Percentiles rank a stretch among this genome's conserved stretches.
phyloP scores from a whole-genome alignment of 2,797 vertebrate genomes.

The Crocodylus rhombifer region DNA sequence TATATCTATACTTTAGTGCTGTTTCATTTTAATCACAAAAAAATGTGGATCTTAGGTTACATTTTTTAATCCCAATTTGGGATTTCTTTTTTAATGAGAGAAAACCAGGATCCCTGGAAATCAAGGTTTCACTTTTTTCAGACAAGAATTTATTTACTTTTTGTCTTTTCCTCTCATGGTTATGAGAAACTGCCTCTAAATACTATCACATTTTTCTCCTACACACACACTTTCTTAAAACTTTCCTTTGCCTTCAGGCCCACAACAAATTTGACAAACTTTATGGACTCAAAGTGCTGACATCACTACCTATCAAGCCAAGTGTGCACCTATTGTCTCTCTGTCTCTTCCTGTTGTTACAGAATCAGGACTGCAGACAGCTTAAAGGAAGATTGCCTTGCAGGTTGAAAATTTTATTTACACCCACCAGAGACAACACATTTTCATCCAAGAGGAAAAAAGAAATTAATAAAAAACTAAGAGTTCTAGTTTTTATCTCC shows the following conservation, averaged over 20 bases:
- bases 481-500: background rate
- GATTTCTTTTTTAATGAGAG: no score
- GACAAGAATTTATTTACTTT: background rate
- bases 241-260: background rate
- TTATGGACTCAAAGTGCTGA: background rate
- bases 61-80: no score
- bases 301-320: background rate
- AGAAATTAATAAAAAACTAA: background rate
- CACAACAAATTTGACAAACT: background rate
- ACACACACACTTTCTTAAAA: background rate
- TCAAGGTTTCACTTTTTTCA: background rate
- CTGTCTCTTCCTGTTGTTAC: background rate
- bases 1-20: no score
- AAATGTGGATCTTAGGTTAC: no score
- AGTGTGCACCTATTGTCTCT: background rate
- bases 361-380: background rate
- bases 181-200: background rate
- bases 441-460: conserved; percentile 1
- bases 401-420: background rate
- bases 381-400: background rate
- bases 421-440: background rate
- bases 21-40: no score
- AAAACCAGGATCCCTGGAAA: no score
- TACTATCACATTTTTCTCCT: background rate
- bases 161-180: background rate